phyloP scores from a whole-genome alignment of 2,888 invertebrate genomes.

The Lacanobia wlatinum region DNA sequence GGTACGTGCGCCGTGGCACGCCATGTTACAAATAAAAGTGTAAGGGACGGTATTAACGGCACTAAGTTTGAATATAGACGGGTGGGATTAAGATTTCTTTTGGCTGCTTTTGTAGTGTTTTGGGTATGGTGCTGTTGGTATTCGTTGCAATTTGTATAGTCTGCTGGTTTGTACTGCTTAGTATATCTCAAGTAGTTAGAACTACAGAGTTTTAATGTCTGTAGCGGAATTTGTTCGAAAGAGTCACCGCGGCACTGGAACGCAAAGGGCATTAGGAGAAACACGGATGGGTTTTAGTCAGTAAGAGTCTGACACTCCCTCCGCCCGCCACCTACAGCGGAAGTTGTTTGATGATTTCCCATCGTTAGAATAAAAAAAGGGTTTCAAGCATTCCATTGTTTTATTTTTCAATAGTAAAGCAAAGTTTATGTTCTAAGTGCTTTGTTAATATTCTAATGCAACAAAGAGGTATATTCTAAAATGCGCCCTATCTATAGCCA shows the following conservation, averaged over 20 bases:
- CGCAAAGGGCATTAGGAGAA: no score
- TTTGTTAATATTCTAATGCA: not conserved
- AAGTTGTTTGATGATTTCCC: no score
- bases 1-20: constrained; percentile 62
- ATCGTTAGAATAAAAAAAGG: no score
- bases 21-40: constrained; percentile 43
- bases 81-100: constrained; percentile 34
- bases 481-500: not conserved
- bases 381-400: no score
- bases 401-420: no score
- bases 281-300: no score
- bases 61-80: constrained; percentile 35
- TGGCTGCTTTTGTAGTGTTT: not conserved
- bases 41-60: constrained; percentile 39
- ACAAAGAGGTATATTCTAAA: not conserved
- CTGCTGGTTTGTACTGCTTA: not conserved
- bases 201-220: no score
- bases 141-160: not conserved
- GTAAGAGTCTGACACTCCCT: no score
- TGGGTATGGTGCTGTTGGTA: not conserved
- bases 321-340: no score
- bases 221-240: no score
- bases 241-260: no score
- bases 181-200: not conserved
- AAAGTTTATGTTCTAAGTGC: not conserved